Conservation (phyloP, 2,797 vertebrate genomes). For the Hyperoplus lanceolatus region DNA sequence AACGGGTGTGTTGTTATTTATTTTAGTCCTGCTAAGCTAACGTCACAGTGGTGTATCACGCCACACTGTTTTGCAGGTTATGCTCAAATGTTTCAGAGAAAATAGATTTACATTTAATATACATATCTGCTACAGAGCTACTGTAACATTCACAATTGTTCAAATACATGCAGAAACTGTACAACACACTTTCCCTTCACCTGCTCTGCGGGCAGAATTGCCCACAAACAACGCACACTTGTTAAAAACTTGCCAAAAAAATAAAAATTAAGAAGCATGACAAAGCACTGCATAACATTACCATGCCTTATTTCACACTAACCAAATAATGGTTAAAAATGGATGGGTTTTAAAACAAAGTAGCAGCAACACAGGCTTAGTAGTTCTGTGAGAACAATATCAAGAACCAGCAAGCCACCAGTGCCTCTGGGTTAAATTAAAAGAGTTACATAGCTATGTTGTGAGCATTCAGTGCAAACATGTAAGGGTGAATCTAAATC, state of each 20-base stretch:
- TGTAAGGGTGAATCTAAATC: constrained; percentile 69
- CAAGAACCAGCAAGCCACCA: constrained; percentile 86
- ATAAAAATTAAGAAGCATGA: constrained; percentile 46
- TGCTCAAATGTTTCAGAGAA: constrained; percentile 64
- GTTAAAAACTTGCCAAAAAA: constrained; percentile 53
- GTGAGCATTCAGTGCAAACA: constrained; percentile 87
- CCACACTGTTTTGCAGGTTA: constrained; percentile 56
- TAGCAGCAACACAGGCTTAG: constrained; percentile 88
- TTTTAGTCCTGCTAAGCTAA: constrained; percentile 31
- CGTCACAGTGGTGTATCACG: constrained; percentile 48
- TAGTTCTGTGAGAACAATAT: constrained; percentile 82
- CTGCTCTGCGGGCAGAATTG: constrained; percentile 43
- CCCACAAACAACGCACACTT: constrained; percentile 49
- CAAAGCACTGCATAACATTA: constrained; percentile 56
- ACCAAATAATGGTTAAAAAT: constrained; percentile 66
- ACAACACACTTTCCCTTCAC: constrained; percentile 60
- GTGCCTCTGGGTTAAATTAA: constrained; percentile 87
- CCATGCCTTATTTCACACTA: constrained; percentile 64
- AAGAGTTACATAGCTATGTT: constrained; percentile 74
- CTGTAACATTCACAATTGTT: constrained; percentile 82
- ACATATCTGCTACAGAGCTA: constrained; percentile 82
- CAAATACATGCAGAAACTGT: constrained; percentile 81
- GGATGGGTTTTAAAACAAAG: constrained; percentile 66
- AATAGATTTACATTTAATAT: constrained; percentile 74
- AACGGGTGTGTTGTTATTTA: constrained; percentile 13